These are phyloP conservation scores for Cybosia mesomella DNA, from an alignment of 2,888 invertebrate species.

Conservation along the genomic window DNA sequence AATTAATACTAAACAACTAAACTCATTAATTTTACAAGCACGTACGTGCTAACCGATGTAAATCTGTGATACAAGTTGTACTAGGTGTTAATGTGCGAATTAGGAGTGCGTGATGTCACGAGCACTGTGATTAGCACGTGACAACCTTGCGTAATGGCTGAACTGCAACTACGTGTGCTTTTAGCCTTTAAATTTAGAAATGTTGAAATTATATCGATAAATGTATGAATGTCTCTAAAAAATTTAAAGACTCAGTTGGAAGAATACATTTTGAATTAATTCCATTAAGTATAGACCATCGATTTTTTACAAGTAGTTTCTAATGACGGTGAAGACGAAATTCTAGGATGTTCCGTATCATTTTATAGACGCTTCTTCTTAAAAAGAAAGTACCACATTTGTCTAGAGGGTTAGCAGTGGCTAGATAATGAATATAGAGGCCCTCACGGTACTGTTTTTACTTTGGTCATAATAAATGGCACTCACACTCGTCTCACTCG, in stretches of 20 bases:
- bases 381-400: too few relatives aligned
- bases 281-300: too few relatives aligned
- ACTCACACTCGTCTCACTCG: too few relatives aligned
- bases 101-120: slow-evolving; percentile 67
- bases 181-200: not conserved
- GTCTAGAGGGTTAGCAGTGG: too few relatives aligned
- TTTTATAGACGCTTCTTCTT: too few relatives aligned
- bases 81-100: slow-evolving; percentile 72
- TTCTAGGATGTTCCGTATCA: too few relatives aligned
- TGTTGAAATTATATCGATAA: not conserved
- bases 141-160: slow-evolving; percentile 60
- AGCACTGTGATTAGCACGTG: slow-evolving; percentile 70
- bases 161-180: slow-evolving; percentile 37
- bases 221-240: not conserved
- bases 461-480: too few relatives aligned
- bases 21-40: slow-evolving; percentile 28
- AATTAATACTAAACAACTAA: not conserved
- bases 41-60: slow-evolving; percentile 7
- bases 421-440: too few relatives aligned
- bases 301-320: too few relatives aligned
- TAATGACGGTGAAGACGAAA: too few relatives aligned
- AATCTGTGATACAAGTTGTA: slow-evolving; percentile 27
- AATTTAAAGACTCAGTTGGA: not conserved
- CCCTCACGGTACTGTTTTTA: too few relatives aligned
- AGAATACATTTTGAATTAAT: not conserved